Evolutionary conservation across 2,113 vertebrate species (phyloP).

Genomic region (Arenaria interpres): DNA sequence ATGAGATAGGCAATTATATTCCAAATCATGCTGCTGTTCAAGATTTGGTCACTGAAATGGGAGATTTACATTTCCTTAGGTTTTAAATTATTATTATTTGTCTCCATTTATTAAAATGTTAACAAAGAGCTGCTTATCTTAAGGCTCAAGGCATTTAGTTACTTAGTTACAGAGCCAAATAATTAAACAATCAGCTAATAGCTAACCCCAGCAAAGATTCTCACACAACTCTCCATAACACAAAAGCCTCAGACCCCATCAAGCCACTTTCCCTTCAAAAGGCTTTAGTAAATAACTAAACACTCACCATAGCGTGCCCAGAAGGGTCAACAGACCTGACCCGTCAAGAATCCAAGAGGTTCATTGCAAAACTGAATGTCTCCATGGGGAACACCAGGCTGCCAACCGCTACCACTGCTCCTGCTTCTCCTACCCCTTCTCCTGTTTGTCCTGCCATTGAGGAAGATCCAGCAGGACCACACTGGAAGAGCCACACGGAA

Average conservation of each 20-base stretch:
- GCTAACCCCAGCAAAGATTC: constrained; percentile 64
- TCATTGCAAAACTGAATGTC: background rate
- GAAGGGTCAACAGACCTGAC: constrained; percentile 47
- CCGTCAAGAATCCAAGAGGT: constrained; percentile 21
- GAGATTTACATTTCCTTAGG: background rate
- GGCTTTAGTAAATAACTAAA: constrained; percentile 64
- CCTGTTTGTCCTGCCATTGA: background rate
- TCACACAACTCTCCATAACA: constrained; percentile 10
- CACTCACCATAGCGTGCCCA: constrained; percentile 21
- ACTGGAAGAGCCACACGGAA: rapidly evolving
- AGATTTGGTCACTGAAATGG: background rate
- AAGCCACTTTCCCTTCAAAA: constrained; percentile 60
- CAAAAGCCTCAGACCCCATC: constrained; percentile 55
- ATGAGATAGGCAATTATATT: background rate
- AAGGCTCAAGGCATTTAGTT: constrained; percentile 56
- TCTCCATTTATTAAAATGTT: constrained; percentile 28
- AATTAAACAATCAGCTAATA: constrained; percentile 55
- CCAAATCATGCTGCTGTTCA: background rate
- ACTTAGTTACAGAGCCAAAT: constrained; percentile 67
- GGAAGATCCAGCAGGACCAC: background rate
- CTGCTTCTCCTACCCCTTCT: background rate
- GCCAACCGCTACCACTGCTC: background rate
- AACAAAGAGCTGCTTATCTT: constrained; percentile 64
- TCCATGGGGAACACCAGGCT: background rate
- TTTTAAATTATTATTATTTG: constrained; percentile 23